Evolutionary conservation across 2,113 vertebrate genomes (phyloP), one percentile per base, ranked within the genome.

Genomic region (Hemiprocne comata): DNA sequence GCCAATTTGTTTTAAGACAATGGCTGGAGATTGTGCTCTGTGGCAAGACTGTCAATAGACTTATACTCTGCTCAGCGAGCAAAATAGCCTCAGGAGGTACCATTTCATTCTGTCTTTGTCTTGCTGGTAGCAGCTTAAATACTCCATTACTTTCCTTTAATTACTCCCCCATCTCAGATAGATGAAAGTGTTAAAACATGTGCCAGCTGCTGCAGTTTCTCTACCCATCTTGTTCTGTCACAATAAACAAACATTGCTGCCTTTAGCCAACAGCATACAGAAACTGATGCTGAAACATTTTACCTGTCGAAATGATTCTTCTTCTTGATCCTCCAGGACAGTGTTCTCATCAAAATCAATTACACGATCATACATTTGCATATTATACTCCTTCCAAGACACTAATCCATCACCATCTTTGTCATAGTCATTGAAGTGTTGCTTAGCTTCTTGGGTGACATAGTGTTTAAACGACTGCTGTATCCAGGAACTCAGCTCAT

Each of bases 401-500:
- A 99, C 98, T 15, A 97, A 87, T 13, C 98, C 98, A 46, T 99
- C 98, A 50, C 76, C 96, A 62, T 99, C 97, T 44, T 97, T 98
- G 93, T 99, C 99, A 87, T 99, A 99, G 54, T 99, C 98, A 0
- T 95, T 96, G 94, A 99, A 99, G 58, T 99, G 98, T 20, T 99
- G 98, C 85, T 98, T 98, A 19, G 98, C 98, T 90, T 99, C 99
- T 90, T 99, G 98, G 19, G 98, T 97, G n/a, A 99, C 98, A 20
- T 99, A 99, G 86, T 98, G 98, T 85, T 99, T 99, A 90, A 99
- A 99, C 46, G 99, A 99, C 23, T 98, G 98, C 87, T 99, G 99
- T 95, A 99, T 99, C 99, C 99, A 99, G 6, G 98, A 95, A 29
- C 99, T 99, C 79, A 99, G 98, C 93, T 99, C 99, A 86, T 98